Evolutionary conservation across 2,113 vertebrate species (phyloP).

Genomic region (Potamarius usumacintae): DNA sequence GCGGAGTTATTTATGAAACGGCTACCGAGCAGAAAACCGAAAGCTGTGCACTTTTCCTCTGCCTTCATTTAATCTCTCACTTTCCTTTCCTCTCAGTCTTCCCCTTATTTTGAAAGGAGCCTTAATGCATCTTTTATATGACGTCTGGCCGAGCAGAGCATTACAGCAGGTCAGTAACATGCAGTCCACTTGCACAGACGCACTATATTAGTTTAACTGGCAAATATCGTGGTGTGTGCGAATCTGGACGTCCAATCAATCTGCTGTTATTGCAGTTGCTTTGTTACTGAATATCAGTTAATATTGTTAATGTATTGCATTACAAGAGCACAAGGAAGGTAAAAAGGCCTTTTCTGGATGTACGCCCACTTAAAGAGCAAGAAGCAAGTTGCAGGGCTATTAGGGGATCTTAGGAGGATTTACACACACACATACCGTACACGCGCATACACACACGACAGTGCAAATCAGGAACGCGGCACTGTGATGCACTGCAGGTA

Average conservation of each 20-base stretch:
- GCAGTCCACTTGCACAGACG: constrained; percentile 4
- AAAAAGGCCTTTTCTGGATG: constrained; percentile 1
- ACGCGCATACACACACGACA: neutral
- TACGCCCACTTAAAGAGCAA: constrained; percentile 11
- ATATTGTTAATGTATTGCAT: constrained; percentile 41
- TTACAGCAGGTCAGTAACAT: neutral
- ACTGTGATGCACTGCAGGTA: constrained; percentile 21
- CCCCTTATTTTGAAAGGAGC: constrained; percentile 14
- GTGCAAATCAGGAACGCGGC: neutral
- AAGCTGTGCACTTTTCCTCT: constrained; percentile 61
- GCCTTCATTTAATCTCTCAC: constrained; percentile 1
- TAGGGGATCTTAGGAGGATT: constrained; percentile 10
- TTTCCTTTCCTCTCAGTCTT: neutral
- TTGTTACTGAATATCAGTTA: constrained; percentile 36
- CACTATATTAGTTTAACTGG: constrained; percentile 27
- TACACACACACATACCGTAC: constrained; percentile 7
- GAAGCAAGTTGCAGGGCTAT: constrained; percentile 18
- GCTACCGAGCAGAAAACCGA: constrained; percentile 66
- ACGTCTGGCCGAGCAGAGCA: constrained; percentile 2
- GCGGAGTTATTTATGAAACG: constrained; percentile 75
- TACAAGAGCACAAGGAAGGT: neutral
- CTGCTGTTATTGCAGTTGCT: constrained; percentile 30
- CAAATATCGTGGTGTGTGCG: constrained; percentile 3
- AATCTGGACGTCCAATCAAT: constrained; percentile 27
- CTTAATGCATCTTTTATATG: constrained; percentile 39